phyloP scores from a whole-genome alignment of 2,113 vertebrate genomes.

The Ardeotis arabs region DNA sequence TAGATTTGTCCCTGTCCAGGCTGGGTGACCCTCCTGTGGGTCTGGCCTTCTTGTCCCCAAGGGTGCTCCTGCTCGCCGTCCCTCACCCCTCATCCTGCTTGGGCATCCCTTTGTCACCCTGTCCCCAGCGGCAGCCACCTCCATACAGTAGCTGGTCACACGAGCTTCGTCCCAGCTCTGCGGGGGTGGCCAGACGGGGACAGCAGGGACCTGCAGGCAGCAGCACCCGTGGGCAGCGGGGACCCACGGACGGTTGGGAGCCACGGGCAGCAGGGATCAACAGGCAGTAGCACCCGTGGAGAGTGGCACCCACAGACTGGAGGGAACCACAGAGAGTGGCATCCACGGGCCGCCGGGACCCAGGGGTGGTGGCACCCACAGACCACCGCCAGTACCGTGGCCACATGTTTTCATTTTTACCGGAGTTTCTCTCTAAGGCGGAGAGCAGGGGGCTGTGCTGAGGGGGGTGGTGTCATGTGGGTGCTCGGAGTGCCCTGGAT shows the following conservation, averaged over 20 bases:
- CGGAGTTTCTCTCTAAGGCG: fast-evolving
- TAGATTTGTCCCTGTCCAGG: not conserved
- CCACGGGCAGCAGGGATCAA: not conserved
- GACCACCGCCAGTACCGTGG: fast-evolving
- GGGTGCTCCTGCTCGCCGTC: fast-evolving
- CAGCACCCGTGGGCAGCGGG: not conserved
- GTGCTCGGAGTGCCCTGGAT: not conserved
- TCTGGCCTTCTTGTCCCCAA: not conserved
- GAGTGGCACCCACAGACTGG: not conserved
- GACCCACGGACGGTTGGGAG: not conserved
- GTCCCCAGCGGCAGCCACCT: not conserved
- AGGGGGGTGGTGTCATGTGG: not conserved
- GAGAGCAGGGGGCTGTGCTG: fast-evolving
- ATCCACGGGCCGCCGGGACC: not conserved
- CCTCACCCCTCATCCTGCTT: not conserved
- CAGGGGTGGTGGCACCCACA: not conserved
- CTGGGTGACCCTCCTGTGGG: not conserved
- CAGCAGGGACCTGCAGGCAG: too few relatives aligned
- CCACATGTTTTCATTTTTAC: not conserved
- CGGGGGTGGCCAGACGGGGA: not conserved
- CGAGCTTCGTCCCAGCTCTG: not conserved
- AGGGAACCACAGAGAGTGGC: not conserved
- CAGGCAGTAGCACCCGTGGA: not conserved
- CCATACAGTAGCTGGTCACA: not conserved
- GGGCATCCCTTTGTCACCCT: not conserved